A percentile compares a stretch with the other conserved stretches of the same genome.
These are phyloP conservation scores for Reinhardtius hippoglossoides DNA, from an alignment of 2,113 vertebrate species.

Conservation along the genomic window DNA sequence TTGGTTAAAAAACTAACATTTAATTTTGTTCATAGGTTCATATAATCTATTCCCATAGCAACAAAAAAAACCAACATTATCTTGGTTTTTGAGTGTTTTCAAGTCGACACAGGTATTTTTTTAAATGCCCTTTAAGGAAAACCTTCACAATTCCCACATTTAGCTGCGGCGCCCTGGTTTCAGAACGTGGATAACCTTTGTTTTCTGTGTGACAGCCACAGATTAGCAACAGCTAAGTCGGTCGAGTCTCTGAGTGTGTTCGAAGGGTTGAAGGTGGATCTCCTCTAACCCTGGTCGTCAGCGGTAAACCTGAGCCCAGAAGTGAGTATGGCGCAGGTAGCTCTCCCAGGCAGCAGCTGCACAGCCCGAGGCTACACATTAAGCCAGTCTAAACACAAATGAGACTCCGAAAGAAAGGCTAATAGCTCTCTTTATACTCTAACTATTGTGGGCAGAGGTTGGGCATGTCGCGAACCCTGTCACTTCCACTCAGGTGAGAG, in stretches of 20 bases:
- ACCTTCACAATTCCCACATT: background rate
- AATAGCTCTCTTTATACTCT: constrained; percentile 59
- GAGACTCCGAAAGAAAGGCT: constrained; percentile 52
- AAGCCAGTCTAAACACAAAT: constrained; percentile 55
- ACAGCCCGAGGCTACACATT: constrained; percentile 68
- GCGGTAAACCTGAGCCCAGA: constrained; percentile 35
- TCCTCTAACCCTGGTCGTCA: constrained; percentile 51
- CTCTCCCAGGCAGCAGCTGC: constrained; percentile 70
- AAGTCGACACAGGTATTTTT: background rate
- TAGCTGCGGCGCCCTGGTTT: background rate
- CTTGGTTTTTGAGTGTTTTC: background rate
- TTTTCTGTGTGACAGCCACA: constrained; percentile 32
- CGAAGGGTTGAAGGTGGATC: constrained; percentile 52
- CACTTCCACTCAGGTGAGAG: constrained; percentile 43
- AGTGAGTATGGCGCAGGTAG: constrained; percentile 46
- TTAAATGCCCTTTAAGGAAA: background rate
- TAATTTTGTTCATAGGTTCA: background rate
- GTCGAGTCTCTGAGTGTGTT: constrained; percentile 31
- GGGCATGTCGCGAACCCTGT: constrained; percentile 56
- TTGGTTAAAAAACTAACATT: background rate
- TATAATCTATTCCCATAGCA: background rate
- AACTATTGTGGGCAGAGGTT: constrained; percentile 43
- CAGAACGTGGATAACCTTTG: constrained; percentile 1
- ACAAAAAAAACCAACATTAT: background rate
- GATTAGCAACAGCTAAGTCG: constrained; percentile 57